Percentiles rank a stretch among this genome's conserved stretches.
Conservation (phyloP, 2,113 vertebrate genomes). For the Phalacrocorax aristotelis region DNA sequence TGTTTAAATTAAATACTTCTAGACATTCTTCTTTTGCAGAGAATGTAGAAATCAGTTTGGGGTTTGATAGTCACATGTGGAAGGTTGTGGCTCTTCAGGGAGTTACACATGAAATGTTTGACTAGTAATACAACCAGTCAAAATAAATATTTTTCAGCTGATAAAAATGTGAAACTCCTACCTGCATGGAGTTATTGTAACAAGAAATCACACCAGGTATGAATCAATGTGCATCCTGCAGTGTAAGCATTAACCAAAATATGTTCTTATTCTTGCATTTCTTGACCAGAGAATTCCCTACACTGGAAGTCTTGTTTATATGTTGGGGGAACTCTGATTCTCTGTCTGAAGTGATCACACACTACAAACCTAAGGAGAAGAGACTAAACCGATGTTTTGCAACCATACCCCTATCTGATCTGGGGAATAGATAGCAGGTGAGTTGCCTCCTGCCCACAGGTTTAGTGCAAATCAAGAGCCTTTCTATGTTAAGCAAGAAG, state of each 20-base stretch:
- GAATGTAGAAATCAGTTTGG: not conserved
- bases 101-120: not conserved
- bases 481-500: not conserved
- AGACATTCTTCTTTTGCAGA: accelerated
- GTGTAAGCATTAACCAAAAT: not conserved
- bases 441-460: not conserved
- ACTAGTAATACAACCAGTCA: not conserved
- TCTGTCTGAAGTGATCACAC: not conserved
- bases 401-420: not conserved
- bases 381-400: not conserved
- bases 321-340: not conserved
- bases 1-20: not conserved
- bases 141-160: not conserved
- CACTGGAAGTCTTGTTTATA: not conserved
- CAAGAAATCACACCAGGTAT: not conserved
- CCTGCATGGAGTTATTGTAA: not conserved
- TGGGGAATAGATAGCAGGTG: not conserved
- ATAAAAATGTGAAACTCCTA: not conserved
- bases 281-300: not conserved
- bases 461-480: not conserved
- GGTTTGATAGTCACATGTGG: not conserved
- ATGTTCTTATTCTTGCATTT: not conserved
- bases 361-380: not conserved
- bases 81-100: not conserved
- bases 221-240: not conserved